Evolutionary conservation across 2,888 invertebrate species (phyloP), one percentile per base, ranked within the genome.

Genomic region (Junonia oenone): DNA sequence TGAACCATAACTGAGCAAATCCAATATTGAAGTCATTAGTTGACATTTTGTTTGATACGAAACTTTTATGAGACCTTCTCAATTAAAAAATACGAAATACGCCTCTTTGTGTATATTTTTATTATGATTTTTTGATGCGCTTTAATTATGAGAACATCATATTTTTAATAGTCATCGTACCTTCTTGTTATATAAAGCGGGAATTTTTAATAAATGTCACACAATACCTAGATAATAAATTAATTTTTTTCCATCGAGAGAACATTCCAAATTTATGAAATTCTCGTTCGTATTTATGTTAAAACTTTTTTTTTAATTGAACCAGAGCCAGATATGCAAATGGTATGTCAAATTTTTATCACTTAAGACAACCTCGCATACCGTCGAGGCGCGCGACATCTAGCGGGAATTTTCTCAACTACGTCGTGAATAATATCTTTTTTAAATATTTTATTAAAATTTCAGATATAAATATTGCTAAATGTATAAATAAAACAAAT

Each of bases 281-380:
- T 43, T 26, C 43, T 26, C 38, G 51, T 45, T 46, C 33, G 52
- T 48, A 56, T 59, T 59, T 53, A 56, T 38, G 51, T 49, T 15
- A 27, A 33, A 51, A 19, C 22, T 52, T 50, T 56, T 55, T 55
- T 55, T 55, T 35, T 46, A 55, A 47, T 58, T 61, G 61, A 62
- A 59, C 56, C 17, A 22, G 38, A 31, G 59, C 61, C 62, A 62
- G 58, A 58, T 56, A 63, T 55, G 59, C 59, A 52, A 59, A 63
- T 59, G 62, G 49, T 49, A 31, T 54, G 62, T 63, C 59, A 62
- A 56, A 52, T 56, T 56, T 58, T 62, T 62, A 57, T 62, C 58
- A 52, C 54, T 63, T 58, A 52, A 33, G 53, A 61, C 61, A 61
- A 61, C 59, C 63, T 59, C 53, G 53, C 47, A 35, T 38, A 35